phyloP scores from a whole-genome alignment of 2,888 invertebrate genomes.

The Microctonus brassicae region DNA sequence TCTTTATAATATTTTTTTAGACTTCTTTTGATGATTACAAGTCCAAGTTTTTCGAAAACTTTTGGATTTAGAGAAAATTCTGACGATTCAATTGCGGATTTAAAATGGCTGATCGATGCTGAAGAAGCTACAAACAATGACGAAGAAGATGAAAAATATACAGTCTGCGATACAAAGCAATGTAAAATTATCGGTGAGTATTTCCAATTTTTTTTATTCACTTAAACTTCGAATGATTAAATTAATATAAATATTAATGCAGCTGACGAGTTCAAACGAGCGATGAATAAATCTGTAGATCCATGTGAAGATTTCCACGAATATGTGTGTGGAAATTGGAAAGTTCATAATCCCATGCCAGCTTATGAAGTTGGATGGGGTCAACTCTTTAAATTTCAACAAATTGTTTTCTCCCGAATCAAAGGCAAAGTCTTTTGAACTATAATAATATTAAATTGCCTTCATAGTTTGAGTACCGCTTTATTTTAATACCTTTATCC shows the following conservation, averaged over 20 bases:
- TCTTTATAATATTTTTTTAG: background rate
- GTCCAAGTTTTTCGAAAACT: background rate
- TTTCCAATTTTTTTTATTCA: background rate
- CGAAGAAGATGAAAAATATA: background rate
- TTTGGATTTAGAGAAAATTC: background rate
- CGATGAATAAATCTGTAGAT: constrained; percentile 48
- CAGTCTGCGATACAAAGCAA: constrained; percentile 39
- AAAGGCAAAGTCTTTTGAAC: background rate
- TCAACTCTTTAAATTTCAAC: constrained; percentile 21
- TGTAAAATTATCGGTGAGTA: constrained; percentile 41
- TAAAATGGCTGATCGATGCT: constrained; percentile 21
- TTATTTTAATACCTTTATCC: background rate
- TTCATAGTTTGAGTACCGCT: background rate
- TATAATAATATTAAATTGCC: background rate
- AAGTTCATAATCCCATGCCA: constrained; percentile 45
- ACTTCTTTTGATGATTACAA: background rate
- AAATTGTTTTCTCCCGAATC: background rate
- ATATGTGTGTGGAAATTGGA: constrained; percentile 52
- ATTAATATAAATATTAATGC: background rate
- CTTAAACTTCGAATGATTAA: background rate
- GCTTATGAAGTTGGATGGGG: constrained; percentile 44
- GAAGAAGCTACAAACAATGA: background rate
- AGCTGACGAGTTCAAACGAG: constrained; percentile 40
- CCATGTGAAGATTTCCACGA: constrained; percentile 55
- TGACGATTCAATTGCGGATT: background rate